Conservation (phyloP, 2,797 vertebrate genomes). For the Microctenopoma stevenorrisi region DNA sequence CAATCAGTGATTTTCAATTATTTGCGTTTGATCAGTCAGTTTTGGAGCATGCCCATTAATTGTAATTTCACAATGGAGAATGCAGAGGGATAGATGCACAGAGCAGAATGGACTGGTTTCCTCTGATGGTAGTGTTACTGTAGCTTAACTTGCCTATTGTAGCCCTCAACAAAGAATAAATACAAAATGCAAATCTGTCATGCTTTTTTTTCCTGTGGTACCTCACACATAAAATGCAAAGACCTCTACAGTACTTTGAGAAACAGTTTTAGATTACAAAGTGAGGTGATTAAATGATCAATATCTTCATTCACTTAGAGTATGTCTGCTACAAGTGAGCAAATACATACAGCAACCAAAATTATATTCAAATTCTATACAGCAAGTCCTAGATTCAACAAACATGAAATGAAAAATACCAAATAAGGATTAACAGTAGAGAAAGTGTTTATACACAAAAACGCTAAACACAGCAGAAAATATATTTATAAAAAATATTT, state of each 20-base stretch:
- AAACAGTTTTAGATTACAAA: background rate
- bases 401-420: background rate
- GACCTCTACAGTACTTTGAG: background rate
- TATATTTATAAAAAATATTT: slow-evolving; percentile 1
- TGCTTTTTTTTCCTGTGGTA: background rate
- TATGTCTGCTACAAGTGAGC: background rate
- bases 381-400: slow-evolving; percentile 1
- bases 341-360: background rate
- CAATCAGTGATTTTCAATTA: too few species aligned
- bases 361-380: too few species aligned
- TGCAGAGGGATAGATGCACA: too few species aligned
- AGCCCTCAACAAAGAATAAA: slow-evolving; percentile 20
- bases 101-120: background rate
- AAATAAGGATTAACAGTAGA: background rate
- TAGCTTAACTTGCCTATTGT: background rate
- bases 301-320: background rate
- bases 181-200: background rate
- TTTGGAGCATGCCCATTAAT: too few species aligned
- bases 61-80: too few species aligned
- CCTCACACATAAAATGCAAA: background rate
- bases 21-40: too few species aligned
- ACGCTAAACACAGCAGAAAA: background rate
- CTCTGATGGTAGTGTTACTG: too few species aligned
- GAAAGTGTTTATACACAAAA: slow-evolving; percentile 8
- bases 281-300: background rate